phyloP scores from a whole-genome alignment of 2,113 vertebrate species.

The Hyla sarda region DNA sequence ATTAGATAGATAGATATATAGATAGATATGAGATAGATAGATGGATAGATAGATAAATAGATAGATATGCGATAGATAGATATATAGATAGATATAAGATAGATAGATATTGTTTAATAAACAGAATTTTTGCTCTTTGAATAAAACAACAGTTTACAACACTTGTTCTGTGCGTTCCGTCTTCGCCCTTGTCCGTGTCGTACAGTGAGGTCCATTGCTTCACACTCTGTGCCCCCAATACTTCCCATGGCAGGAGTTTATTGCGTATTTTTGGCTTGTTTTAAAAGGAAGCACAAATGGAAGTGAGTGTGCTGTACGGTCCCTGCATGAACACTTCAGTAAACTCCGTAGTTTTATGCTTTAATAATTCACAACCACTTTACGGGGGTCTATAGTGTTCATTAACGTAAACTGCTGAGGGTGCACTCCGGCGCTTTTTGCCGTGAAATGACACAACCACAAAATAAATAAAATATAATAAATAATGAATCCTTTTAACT shows the following conservation, averaged over 20 bases:
- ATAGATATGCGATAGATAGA: neutral
- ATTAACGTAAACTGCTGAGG: neutral
- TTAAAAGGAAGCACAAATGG: neutral
- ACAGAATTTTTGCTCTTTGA: too few species aligned
- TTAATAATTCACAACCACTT: constrained; percentile 54
- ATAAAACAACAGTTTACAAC: too few species aligned
- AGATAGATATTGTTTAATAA: too few species aligned
- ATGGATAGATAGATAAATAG: neutral
- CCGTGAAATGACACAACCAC: neutral
- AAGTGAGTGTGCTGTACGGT: neutral
- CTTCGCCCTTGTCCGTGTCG: neutral
- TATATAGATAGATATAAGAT: neutral
- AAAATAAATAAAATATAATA: constrained; percentile 18
- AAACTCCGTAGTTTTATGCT: constrained; percentile 18
- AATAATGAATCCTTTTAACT: neutral
- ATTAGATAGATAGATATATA: neutral
- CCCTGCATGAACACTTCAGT: constrained; percentile 32
- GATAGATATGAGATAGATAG: neutral
- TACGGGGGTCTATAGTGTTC: neutral
- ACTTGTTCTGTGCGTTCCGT: too few species aligned
- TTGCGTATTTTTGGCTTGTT: constrained; percentile 10
- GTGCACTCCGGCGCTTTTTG: neutral
- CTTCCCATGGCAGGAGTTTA: neutral
- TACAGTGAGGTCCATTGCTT: neutral
- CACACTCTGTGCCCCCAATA: neutral